Evolutionary conservation across 2,113 vertebrate species (phyloP).

Genomic region (Nansenia antarctica): DNA sequence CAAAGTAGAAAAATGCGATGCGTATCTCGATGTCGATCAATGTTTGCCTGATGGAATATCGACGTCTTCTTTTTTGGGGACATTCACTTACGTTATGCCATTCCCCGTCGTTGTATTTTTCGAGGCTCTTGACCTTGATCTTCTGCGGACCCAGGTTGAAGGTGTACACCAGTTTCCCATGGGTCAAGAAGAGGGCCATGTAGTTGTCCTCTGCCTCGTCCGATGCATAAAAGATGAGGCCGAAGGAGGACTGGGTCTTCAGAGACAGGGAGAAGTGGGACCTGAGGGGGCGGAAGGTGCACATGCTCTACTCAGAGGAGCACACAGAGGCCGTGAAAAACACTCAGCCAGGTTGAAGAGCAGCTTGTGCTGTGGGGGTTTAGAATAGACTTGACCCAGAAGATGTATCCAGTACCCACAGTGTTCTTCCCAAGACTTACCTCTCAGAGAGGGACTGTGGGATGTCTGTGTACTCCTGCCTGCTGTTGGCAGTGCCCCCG

Average conservation of each 20-base stretch:
- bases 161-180: constrained; percentile 86
- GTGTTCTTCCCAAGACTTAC: constrained; percentile 55
- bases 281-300: constrained; percentile 64
- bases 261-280: constrained; percentile 88
- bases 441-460: constrained; percentile 81
- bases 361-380: not conserved
- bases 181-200: constrained; percentile 85
- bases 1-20: not conserved
- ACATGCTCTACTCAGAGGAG: not conserved
- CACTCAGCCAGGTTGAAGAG: not conserved
- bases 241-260: constrained; percentile 87
- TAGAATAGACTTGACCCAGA: not conserved
- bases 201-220: constrained; percentile 85
- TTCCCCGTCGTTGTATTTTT: constrained; percentile 85
- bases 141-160: constrained; percentile 84
- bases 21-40: not conserved
- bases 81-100: constrained; percentile 89
- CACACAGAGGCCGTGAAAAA: constrained; percentile 10
- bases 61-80: not conserved
- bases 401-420: not conserved
- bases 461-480: constrained; percentile 84
- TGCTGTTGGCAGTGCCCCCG: constrained; percentile 86
- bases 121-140: constrained; percentile 84
- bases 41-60: not conserved
- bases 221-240: constrained; percentile 89